Evolutionary conservation across 2,113 vertebrate species (phyloP).

Genomic region (Tragelaphus strepsiceros): DNA sequence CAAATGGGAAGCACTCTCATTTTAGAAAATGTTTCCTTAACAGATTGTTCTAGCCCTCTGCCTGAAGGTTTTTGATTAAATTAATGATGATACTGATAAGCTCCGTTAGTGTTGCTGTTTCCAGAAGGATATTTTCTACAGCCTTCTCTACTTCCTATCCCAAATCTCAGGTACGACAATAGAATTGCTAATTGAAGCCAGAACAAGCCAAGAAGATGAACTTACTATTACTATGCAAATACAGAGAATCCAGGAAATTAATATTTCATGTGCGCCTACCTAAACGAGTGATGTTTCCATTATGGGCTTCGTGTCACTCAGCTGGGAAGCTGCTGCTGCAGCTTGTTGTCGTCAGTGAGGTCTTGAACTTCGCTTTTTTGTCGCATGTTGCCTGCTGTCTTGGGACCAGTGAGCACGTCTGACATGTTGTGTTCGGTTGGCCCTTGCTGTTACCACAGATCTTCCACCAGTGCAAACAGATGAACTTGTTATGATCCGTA

Average conservation of each 20-base stretch:
- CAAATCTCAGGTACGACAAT: constrained; percentile 70
- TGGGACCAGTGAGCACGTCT: constrained; percentile 31
- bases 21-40: constrained; percentile 88
- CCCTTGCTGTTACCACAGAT: constrained; percentile 27
- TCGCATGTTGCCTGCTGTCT: constrained; percentile 51
- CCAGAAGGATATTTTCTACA: constrained; percentile 80
- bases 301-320: constrained; percentile 59
- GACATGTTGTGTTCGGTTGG: not conserved
- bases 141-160: constrained; percentile 52
- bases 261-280: constrained; percentile 74
- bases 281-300: constrained; percentile 68
- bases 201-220: constrained; percentile 68
- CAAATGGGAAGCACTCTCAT: constrained; percentile 87
- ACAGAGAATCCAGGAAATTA: constrained; percentile 72
- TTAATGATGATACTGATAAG: constrained; percentile 89
- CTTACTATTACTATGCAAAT: constrained; percentile 82
- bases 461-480: constrained; percentile 19
- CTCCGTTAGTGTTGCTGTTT: constrained; percentile 83
- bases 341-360: constrained; percentile 60
- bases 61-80: constrained; percentile 83
- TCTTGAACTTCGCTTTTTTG: constrained; percentile 72
- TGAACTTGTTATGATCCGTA: not conserved
- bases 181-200: constrained; percentile 76
- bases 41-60: constrained; percentile 77
- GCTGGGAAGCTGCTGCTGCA: constrained; percentile 22